Percentiles rank a stretch among this genome's conserved stretches.
Evolutionary conservation across 2,888 invertebrate genomes (phyloP).

Genomic region (Myathropa florea): DNA sequence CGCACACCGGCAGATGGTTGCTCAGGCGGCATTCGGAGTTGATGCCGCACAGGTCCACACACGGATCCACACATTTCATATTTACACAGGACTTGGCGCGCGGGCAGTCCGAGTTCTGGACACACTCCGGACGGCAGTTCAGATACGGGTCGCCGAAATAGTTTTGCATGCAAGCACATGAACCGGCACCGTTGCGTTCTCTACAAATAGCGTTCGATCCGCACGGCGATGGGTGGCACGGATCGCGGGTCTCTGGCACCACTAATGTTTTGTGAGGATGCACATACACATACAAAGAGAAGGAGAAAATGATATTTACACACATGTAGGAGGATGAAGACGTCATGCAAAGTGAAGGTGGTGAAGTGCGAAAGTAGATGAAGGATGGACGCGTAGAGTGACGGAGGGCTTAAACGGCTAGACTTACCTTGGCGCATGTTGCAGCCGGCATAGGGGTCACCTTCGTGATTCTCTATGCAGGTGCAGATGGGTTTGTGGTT

Average conservation of each 20-base stretch:
- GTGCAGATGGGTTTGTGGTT: conserved; percentile 88
- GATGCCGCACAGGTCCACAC: conserved; percentile 90
- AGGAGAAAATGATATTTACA: conserved; percentile 68
- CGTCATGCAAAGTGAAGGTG: conserved; percentile 56
- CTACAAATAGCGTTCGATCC: conserved; percentile 92
- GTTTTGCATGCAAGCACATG: conserved; percentile 90
- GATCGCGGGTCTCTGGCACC: conserved; percentile 83
- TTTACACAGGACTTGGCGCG: conserved; percentile 89
- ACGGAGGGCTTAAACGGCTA: conserved; percentile 30
- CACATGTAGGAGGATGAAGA: conserved; percentile 50
- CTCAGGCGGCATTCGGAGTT: conserved; percentile 91
- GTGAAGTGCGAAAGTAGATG: conserved; percentile 63
- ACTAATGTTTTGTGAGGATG: conserved; percentile 77
- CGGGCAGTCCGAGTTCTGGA: conserved; percentile 92
- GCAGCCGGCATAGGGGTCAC: conserved; percentile 91
- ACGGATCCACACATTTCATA: conserved; percentile 92
- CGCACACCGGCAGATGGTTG: conserved; percentile 91
- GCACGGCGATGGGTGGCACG: conserved; percentile 92
- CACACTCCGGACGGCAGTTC: conserved; percentile 93
- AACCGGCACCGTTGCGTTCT: conserved; percentile 89
- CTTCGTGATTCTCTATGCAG: conserved; percentile 86
- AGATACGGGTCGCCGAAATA: conserved; percentile 93
- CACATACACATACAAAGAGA: conserved; percentile 62
- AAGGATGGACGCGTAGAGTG: conserved; percentile 21
- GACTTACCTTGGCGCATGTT: conserved; percentile 84